phyloP scores from a whole-genome alignment of 2,113 vertebrate species.

The Macaca nemestrina region DNA sequence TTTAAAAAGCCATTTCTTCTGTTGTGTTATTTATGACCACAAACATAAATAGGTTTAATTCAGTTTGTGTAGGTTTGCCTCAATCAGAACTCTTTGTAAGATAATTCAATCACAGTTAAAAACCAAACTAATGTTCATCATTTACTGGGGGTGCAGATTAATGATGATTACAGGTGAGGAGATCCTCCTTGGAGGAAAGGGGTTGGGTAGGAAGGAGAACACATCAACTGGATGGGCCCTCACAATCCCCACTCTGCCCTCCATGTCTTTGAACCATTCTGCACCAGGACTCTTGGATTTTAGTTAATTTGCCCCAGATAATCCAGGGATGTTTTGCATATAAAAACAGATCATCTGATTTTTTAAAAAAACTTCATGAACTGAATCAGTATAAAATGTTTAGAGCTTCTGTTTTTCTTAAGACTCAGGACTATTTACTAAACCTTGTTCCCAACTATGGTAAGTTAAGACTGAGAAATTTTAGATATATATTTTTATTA shows the following conservation, averaged over 20 bases:
- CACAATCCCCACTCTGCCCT: neutral
- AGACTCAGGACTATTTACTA: neutral
- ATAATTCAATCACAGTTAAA: neutral
- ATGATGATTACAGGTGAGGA: neutral
- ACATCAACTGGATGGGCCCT: neutral
- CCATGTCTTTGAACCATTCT: neutral
- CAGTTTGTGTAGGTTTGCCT: neutral
- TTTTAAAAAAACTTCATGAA: neutral
- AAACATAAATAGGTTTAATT: constrained; percentile 5
- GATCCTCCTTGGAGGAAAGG: neutral
- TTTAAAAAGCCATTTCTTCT: neutral
- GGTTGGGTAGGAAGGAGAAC: neutral
- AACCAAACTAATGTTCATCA: neutral
- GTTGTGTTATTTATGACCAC: neutral
- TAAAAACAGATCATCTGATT: neutral
- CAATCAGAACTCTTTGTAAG: neutral
- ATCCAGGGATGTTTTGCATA: neutral
- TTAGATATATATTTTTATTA: neutral
- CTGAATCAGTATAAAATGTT: neutral
- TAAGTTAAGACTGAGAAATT: constrained; percentile 11
- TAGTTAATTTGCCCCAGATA: neutral
- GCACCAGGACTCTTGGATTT: neutral
- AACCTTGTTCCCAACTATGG: neutral
- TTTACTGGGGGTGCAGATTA: neutral
- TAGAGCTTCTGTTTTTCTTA: neutral